These are phyloP conservation scores for Capricornis sumatraensis DNA, from an alignment of 2,113 vertebrate genomes.

Conservation along the genomic window DNA sequence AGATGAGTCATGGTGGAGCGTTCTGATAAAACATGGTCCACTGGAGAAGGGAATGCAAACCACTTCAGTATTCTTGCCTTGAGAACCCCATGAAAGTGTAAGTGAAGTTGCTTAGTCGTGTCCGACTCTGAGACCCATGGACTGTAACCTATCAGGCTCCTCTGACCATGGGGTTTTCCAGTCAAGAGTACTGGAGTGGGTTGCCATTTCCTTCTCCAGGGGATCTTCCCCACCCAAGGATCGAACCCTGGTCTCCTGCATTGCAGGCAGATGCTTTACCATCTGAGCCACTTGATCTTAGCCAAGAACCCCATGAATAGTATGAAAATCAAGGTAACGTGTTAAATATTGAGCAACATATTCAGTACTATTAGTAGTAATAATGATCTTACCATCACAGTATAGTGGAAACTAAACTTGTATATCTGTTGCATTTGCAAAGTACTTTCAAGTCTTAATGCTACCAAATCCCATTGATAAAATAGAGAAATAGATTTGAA, in stretches of 20 bases:
- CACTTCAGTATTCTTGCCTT: background rate
- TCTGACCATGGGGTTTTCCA: background rate
- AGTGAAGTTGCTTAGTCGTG: background rate
- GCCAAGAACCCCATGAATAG: background rate
- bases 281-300: background rate
- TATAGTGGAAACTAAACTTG: background rate
- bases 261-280: background rate
- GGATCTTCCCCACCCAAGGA: background rate
- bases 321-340: background rate
- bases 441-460: background rate
- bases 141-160: background rate
- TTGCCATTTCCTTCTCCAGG: background rate
- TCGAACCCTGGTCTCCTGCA: fast-evolving
- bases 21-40: background rate
- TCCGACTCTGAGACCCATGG: background rate
- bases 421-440: background rate
- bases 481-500: background rate
- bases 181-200: background rate
- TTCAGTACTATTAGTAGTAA: background rate
- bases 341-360: background rate
- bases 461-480: background rate
- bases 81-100: background rate
- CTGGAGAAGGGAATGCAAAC: background rate
- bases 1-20: background rate
- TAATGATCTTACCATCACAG: background rate